These are phyloP conservation scores for Julus scandinavius DNA, from an alignment of 2,888 invertebrate species.

Conservation along the genomic window DNA sequence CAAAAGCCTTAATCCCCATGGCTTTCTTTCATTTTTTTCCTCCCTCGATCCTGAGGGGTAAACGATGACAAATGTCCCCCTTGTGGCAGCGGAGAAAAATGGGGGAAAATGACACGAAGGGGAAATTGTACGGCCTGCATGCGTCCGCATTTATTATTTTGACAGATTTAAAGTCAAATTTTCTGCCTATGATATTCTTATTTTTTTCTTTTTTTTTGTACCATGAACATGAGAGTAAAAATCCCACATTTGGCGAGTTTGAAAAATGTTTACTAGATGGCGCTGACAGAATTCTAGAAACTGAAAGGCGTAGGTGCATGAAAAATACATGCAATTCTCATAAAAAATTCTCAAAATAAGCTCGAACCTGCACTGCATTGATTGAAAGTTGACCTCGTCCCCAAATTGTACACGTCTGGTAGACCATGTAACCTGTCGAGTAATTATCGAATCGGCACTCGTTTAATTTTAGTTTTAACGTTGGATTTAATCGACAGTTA, in stretches of 20 bases:
- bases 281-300: not conserved
- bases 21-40: not conserved
- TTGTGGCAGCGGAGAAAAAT: not conserved
- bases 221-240: no score
- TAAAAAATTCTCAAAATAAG: not conserved
- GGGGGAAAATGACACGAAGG: not conserved
- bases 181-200: not conserved
- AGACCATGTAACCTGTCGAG: no score
- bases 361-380: no score
- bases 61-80: slow-evolving; percentile 35
- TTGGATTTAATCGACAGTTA: not conserved
- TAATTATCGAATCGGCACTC: not conserved
- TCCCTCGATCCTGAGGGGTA: not conserved
- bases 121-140: not conserved
- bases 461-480: not conserved
- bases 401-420: no score
- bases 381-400: no score
- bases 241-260: not conserved
- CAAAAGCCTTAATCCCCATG: slow-evolving; percentile 1
- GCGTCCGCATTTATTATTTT: slow-evolving; percentile 4
- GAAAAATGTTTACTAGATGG: not conserved
- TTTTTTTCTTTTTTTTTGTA: not conserved
- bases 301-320: not conserved
- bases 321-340: not conserved
- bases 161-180: slow-evolving; percentile 11